Base-by-base conservation (phyloP, 2,888 invertebrate species). In the Phyllotreta cruciferae region DNA sequence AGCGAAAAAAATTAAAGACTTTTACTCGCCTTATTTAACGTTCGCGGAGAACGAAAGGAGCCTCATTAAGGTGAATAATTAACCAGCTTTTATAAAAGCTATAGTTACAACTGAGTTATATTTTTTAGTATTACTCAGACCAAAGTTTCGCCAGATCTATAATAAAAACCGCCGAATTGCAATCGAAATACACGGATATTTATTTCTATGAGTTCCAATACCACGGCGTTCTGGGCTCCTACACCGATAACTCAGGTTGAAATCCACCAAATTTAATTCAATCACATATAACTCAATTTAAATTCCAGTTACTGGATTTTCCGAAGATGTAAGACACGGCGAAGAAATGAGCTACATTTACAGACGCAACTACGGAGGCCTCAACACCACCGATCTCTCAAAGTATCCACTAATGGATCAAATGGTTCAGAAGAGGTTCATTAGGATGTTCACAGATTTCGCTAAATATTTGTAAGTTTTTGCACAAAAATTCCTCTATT, bases 131-230 rank as follows among this genome's bases (percentile, higher is more conserved):
- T 63, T 69, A 69, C 45, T 70, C 69, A 35, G 70, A 69, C 34
- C 70, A 71, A 56, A 63, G 66, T 56, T 73, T 71, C 61, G 69
- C 64, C 9, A 64, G 70, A 53, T 66, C 71, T 7, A 58, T 73
- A 6, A 70, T 73, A 6, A 70, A 71, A 53, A 61, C 67, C 10
- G 73, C 72, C 6, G 67, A 67, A 56, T 60, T 73, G 9, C 71
- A 70, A 52, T 70, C 72, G 8, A 64, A 53, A 52, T 66, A 63
- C 58, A 57, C 57, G 9, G 69, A 70, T 11, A 70, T 73, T 9
- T 71, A 68, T 60, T 68, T 72, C 14, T 73, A 73, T 36, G 66
- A 71, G 52, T 73, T 73, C 50, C 63, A 69, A 14, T 71, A 70
- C 42, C 65, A 66, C 56, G 71, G 68, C 6, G 61, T 61, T 10